These are phyloP conservation scores for Halcyon chelicuti DNA, from an alignment of 2,797 vertebrate species.

Conservation along the genomic window DNA sequence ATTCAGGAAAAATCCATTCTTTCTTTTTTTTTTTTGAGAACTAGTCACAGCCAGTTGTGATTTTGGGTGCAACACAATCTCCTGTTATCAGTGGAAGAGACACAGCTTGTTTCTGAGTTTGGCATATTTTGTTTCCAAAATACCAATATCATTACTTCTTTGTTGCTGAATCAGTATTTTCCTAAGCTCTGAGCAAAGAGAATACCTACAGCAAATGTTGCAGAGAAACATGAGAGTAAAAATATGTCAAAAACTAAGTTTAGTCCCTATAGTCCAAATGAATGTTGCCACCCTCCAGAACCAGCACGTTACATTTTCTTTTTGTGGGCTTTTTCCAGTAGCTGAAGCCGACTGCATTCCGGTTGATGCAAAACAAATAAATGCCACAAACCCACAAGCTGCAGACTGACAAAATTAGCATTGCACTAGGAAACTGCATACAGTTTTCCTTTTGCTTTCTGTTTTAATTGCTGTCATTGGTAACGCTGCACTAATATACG, in stretches of 20 bases:
- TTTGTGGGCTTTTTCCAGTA: background rate
- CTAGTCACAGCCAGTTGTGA: constrained; percentile 14
- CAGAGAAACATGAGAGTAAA: background rate
- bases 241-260: background rate
- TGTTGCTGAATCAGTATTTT: constrained; percentile 29
- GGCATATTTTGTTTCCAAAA: background rate
- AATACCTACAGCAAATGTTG: background rate
- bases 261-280: background rate
- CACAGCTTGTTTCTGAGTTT: constrained; percentile 28
- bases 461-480: constrained; percentile 11
- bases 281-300: background rate
- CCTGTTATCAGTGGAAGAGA: background rate
- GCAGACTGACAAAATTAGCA: constrained; percentile 20
- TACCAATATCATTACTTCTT: background rate
- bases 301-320: background rate
- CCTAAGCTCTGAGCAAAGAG: background rate
- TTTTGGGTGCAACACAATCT: constrained; percentile 3
- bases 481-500: background rate
- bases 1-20: background rate
- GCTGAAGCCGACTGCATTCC: background rate
- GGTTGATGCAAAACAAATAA: constrained; percentile 33
- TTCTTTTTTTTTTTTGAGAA: background rate
- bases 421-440: background rate
- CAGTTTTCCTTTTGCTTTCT: background rate
- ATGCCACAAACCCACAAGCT: background rate